Evolutionary conservation across 2,113 vertebrate species (phyloP), one percentile per base, ranked within the genome.

Genomic region (Eulemur macaco): DNA sequence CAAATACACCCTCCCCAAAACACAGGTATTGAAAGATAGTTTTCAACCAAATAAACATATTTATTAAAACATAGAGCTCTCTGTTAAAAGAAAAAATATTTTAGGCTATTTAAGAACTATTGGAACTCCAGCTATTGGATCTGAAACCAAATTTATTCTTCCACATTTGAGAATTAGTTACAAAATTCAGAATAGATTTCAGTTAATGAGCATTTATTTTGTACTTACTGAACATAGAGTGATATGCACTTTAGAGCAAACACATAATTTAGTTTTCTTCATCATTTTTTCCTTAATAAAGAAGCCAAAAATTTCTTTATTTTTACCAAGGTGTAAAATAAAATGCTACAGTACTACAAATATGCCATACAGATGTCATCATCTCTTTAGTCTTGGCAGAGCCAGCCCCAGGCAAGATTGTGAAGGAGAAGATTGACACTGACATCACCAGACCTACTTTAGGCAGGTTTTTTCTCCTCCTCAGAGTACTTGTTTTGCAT

Each of bases 291-390:
- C 14, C 31, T n/a, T 80, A 84, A 84, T 34, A 96, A 78, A 71
- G 69, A 60, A 39, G 5, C n/a, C 29, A 29, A 14, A 83, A 52
- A 66, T 58, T 60, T 93, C 18, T 96, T 91, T 69, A 86, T 66
- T 96, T 96, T 95, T 87, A 89, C 74, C 80, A 77, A 68, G n/a
- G n/a, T 89, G 37, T 96, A 95, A 95, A 93, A 89, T 97, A 89
- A 97, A 97, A 89, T 92, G 64, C 86, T 91, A 77, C 69, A 76
- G 78, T 63, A 47, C 63, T 77, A 47, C 0, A 1, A 63, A 95
- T 92, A 89, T 68, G 71, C 86, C 94, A 85, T 56, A 64, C 69
- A 81, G 89, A 93, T 97, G 95, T 96, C 97, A 96, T 91, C n/a
- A 60, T 95, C 39, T 96, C 85, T 97, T 93, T 93, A 94, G 68